These are phyloP conservation scores for Eurytoma adleriae DNA, from an alignment of 2,888 invertebrate species.

Conservation along the genomic window DNA sequence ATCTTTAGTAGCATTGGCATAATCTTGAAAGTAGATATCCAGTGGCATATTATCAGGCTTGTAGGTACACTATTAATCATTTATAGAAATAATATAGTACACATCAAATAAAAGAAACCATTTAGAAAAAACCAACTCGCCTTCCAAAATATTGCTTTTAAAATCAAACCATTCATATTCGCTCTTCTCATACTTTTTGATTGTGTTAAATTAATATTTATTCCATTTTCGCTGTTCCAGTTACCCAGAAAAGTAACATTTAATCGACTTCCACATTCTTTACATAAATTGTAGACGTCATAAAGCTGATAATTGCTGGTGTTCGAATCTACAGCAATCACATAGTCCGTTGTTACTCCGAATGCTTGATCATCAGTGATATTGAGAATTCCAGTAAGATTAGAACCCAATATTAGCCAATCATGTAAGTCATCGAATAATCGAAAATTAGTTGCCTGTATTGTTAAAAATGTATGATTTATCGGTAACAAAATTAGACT, in stretches of 20 bases:
- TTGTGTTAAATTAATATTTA: neutral
- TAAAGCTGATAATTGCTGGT: neutral
- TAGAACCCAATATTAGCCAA: conserved; percentile 42
- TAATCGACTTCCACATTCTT: neutral
- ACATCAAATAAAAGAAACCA: neutral
- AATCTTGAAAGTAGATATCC: conserved; percentile 49
- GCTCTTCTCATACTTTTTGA: conserved; percentile 22
- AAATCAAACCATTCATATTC: conserved; percentile 3
- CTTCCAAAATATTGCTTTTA: conserved; percentile 29
- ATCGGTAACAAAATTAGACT: too few relatives aligned
- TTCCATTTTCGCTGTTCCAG: conserved; percentile 52
- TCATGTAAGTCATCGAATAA: conserved; percentile 47
- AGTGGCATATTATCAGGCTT: conserved; percentile 32
- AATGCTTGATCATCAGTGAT: conserved; percentile 38
- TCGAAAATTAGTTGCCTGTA: conserved; percentile 40
- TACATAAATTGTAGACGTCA: conserved; percentile 35
- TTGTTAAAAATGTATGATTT: too few relatives aligned
- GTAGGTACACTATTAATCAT: conserved; percentile 7
- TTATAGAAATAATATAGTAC: neutral
- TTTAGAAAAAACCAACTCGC: neutral
- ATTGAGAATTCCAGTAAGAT: conserved; percentile 14
- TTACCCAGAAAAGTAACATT: conserved; percentile 8
- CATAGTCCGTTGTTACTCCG: conserved; percentile 44
- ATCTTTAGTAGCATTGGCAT: conserved; percentile 19
- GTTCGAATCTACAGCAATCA: conserved; percentile 14